These are phyloP conservation scores for Montipora efflorescens DNA, from an alignment of 64 coral and sea anemone genomes.

Conservation along the genomic window DNA sequence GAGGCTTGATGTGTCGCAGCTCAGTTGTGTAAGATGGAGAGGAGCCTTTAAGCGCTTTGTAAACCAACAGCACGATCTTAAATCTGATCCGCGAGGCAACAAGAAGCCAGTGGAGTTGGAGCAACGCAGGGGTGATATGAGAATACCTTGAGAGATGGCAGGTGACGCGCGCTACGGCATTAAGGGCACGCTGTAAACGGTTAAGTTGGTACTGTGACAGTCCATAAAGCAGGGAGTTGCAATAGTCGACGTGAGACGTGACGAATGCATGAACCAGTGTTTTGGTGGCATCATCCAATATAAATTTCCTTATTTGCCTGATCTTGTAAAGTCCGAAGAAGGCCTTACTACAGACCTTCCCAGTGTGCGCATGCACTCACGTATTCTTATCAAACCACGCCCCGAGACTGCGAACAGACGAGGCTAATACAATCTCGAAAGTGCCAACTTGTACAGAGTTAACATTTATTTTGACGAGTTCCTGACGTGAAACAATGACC, in stretches of 20 bases:
- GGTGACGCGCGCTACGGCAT: too few species aligned
- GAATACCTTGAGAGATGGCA: too few species aligned
- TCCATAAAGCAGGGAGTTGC: too few species aligned
- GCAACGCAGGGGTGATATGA: background rate
- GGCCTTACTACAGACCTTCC: background rate
- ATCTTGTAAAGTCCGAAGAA: too few species aligned
- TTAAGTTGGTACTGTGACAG: too few species aligned
- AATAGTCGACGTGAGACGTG: too few species aligned
- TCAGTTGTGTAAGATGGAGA: constrained; percentile 35
- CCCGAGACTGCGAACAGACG: constrained; percentile 11
- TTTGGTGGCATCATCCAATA: too few species aligned
- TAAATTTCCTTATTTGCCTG: too few species aligned
- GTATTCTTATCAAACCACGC: constrained; percentile 27
- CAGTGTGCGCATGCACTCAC: constrained; percentile 28
- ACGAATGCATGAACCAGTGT: too few species aligned
- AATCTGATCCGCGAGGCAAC: background rate
- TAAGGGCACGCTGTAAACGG: too few species aligned
- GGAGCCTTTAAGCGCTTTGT: constrained; percentile 24
- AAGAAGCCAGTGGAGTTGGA: constrained; percentile 19
- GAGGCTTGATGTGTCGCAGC: constrained; percentile 30
- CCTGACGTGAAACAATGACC: too few species aligned
- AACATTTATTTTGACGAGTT: too few species aligned
- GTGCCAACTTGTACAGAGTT: constrained; percentile 36
- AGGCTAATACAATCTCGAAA: constrained; percentile 32
- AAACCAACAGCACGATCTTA: constrained; percentile 20